Base-by-base conservation (phyloP, 2,113 vertebrate genomes). In the Seriola aureovittata region DNA sequence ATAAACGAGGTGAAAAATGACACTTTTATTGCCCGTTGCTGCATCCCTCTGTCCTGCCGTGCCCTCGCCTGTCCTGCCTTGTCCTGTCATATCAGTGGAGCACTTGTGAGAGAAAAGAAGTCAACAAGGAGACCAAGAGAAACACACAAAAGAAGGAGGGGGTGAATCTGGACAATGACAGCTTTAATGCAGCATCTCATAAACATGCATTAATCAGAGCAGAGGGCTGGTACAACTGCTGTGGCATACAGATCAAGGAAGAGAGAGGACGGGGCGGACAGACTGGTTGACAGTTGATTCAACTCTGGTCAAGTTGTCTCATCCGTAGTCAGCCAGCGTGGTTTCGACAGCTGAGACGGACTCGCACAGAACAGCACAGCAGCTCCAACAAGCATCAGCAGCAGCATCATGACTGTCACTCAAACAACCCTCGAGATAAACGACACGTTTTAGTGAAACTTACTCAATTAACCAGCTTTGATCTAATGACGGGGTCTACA, bases 151-250 rank as follows among this genome's bases (percentile, higher is more conserved):
- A 23, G 46, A 36, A 16, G 48, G 58, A 52, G 1, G 48, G 21
- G 19, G 52, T 25, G 60, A 34, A 65, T 74, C 75, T 84, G 77
- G 77, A 84, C 78, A 63, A n/a, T 80, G 89, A 87, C 90, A 82
- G 83, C 52, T 91, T 89, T 90, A 92, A 89, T 69, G 74, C 64
- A 36, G 71, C 59, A 50, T 86, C 88, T 79, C 84, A 86, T 93
- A 94, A 93, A 94, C 94, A 94, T 66, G 29, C 86, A 90, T 95
- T 90, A 88, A 92, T 94, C 91, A 92, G 75, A 82, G 89, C 79
- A 34, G 70, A 58, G 70, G 70, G 67, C 72, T 78, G 77, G 48
- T 76, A 34, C 66, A 66, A 65, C 82, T 23, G 59, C 79, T 80
- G 80, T 34, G 60, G 70, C 38, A 72, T 64, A 73, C 75, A 84